Evolutionary conservation across 1,140 invertebrate genomes (phyloP), one percentile per base, ranked within the genome.

Genomic region (Aradophagus sp.): DNA sequence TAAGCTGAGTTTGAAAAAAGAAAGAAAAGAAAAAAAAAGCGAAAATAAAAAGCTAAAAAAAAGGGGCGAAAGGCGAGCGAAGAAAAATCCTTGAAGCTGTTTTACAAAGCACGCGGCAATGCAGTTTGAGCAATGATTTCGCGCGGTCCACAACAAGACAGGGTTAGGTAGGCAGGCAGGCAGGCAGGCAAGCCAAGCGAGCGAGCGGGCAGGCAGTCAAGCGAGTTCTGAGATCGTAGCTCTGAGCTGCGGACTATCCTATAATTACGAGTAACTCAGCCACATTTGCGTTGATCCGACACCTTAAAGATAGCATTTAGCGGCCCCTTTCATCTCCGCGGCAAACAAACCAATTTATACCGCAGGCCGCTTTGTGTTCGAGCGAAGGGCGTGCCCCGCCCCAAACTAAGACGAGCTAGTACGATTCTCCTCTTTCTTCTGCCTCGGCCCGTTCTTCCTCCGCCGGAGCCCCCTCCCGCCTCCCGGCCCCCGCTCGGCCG

Each of bases 231-330:
- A 74, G 65, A 69, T 67, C 76, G 77, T 77, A 75, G 77, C 78
- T 80, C 75, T 75, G 77, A 79, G 77, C 67, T 73, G 75, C 77
- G 77, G 75, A 77, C 82, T 83, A 84, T 84, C 83, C 83, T 86
- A 86, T 86, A 85, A 86, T 86, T 84, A 86, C 83, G 83, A 86
- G 83, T 86, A 86, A 86, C 82, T 86, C 84, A 86, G 84, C 80
- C 84, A 86, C 84, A 86, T 86, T 86, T 86, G 84, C 84, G 83
- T 85, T 85, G 84, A 85, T 85, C 83, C 83, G 84, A 85, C 84
- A 86, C 84, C 84, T 86, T 86, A 86, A 86, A 86, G 83, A 86
- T 86, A 86, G 84, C 83, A 86, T 86, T 86, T 86, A 86, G 83
- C 84, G 84, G 84, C 81, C 82, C 83, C 84, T 86, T 86, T 86